phyloP scores from a whole-genome alignment of 2,797 vertebrate species.

The Perdix hodgsoniae region DNA sequence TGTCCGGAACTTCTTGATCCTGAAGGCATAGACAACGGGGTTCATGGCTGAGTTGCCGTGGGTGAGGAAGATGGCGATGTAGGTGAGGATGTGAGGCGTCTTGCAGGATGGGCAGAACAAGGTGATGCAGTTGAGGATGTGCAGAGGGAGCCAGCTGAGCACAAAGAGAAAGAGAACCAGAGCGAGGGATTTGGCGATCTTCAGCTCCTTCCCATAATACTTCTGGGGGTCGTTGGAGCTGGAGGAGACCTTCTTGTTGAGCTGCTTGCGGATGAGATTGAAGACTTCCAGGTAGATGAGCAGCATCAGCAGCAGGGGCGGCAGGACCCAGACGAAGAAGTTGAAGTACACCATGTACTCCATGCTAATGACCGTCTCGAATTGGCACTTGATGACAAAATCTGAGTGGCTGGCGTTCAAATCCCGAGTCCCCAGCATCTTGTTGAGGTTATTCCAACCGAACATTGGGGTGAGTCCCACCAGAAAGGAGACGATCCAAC shows the following conservation, averaged over 20 bases:
- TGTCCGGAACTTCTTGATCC: constrained; percentile 93
- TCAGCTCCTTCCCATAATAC: constrained; percentile 96
- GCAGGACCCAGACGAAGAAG: constrained; percentile 97
- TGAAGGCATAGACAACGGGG: constrained; percentile 95
- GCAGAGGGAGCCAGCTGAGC: constrained; percentile 96
- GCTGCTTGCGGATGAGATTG: constrained; percentile 96
- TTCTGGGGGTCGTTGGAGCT: constrained; percentile 89
- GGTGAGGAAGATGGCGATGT: constrained; percentile 93
- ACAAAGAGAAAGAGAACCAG: constrained; percentile 95
- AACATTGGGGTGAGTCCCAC: constrained; percentile 97
- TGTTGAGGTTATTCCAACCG: constrained; percentile 93
- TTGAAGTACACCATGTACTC: constrained; percentile 99
- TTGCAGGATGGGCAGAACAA: constrained; percentile 88
- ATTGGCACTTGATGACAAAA: constrained; percentile 88
- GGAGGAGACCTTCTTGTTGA: constrained; percentile 89
- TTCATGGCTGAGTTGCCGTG: constrained; percentile 98
- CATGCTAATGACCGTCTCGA: constrained; percentile 98
- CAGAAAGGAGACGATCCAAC: constrained; percentile 92
- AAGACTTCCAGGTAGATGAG: constrained; percentile 96
- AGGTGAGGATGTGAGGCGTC: constrained; percentile 85
- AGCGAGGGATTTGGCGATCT: constrained; percentile 94
- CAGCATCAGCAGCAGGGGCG: constrained; percentile 92
- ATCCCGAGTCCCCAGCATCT: constrained; percentile 79
- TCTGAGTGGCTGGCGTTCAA: constrained; percentile 78
- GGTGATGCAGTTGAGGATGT: constrained; percentile 94